Evolutionary conservation across 2,888 invertebrate species (phyloP).

Genomic region (Formica aserva): DNA sequence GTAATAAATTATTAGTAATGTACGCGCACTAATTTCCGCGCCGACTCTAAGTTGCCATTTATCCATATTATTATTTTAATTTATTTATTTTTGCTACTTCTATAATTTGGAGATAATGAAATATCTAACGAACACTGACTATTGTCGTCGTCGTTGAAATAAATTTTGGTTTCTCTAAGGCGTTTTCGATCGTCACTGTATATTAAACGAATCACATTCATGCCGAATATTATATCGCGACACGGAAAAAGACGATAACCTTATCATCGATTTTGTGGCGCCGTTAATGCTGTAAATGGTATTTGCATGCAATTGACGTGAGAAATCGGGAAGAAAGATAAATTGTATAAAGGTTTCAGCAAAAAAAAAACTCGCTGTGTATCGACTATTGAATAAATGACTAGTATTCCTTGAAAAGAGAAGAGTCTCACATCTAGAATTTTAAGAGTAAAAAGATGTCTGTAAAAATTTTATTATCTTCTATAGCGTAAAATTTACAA

Average conservation of each 20-base stretch:
- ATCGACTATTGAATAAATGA: not conserved
- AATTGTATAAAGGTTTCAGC: not conserved
- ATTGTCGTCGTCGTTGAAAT: not conserved
- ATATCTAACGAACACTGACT: not conserved
- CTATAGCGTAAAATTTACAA: not conserved
- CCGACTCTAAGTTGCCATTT: too few species aligned
- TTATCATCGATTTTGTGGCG: slow-evolving; percentile 7
- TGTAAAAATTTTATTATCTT: slow-evolving; percentile 7
- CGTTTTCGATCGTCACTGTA: slow-evolving; percentile 34
- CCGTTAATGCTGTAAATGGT: slow-evolving; percentile 56
- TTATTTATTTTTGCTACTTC: not conserved
- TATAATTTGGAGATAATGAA: not conserved
- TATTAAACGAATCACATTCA: slow-evolving; percentile 25
- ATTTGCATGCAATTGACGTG: slow-evolving; percentile 56
- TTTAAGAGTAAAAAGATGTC: not conserved
- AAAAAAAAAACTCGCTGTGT: not conserved
- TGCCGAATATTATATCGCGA: not conserved
- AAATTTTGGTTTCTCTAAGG: not conserved
- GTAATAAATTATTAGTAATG: too few species aligned
- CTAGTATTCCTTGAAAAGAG: not conserved
- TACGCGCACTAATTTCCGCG: too few species aligned
- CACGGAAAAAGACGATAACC: slow-evolving; percentile 28
- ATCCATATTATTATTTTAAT: too few species aligned
- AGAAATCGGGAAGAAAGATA: slow-evolving; percentile 27
- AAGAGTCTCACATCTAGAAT: not conserved